Evolutionary conservation across 2,113 vertebrate species (phyloP).

Genomic region (Siniperca knerii): DNA sequence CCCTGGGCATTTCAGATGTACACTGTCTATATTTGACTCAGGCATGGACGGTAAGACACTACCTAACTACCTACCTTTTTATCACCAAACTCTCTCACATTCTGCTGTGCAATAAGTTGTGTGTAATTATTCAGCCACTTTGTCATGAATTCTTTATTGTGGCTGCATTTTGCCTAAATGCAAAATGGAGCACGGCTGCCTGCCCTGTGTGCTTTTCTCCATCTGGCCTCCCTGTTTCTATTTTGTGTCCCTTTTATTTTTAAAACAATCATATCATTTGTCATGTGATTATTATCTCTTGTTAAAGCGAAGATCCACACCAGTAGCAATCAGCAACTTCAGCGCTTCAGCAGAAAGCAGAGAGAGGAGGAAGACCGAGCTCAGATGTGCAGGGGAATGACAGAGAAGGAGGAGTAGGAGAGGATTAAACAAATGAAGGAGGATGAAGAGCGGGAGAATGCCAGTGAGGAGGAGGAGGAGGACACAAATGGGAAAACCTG

Average conservation of each 20-base stretch:
- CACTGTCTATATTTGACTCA: conserved; percentile 48
- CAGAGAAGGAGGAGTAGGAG: conserved; percentile 63
- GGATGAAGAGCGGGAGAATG: conserved; percentile 63
- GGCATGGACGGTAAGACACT: conserved; percentile 23
- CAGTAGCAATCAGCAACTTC: conserved; percentile 46
- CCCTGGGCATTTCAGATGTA: conserved; percentile 24
- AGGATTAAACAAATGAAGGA: conserved; percentile 76
- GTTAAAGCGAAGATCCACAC: conserved; percentile 38
- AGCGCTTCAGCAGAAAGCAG: conserved; percentile 42
- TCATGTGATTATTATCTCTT: conserved; percentile 62
- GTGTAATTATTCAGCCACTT: conserved; percentile 82
- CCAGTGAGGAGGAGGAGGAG: conserved; percentile 46
- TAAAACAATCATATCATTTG: conserved; percentile 52
- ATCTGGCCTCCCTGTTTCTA: conserved; percentile 39
- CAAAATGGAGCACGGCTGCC: conserved; percentile 60
- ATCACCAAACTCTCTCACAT: conserved; percentile 33
- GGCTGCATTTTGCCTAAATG: conserved; percentile 72
- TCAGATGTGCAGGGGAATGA: conserved; percentile 53
- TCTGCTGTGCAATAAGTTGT: conserved; percentile 65
- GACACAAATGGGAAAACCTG: conserved; percentile 61
- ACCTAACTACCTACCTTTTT: conserved; percentile 14
- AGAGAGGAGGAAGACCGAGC: conserved; percentile 51
- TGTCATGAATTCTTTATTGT: conserved; percentile 83
- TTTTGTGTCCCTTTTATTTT: conserved; percentile 25
- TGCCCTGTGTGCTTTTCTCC: conserved; percentile 19